These are phyloP conservation scores for Hypsibius dujardini DNA, from an alignment of 1,140 invertebrate species.

Conservation along the genomic window DNA sequence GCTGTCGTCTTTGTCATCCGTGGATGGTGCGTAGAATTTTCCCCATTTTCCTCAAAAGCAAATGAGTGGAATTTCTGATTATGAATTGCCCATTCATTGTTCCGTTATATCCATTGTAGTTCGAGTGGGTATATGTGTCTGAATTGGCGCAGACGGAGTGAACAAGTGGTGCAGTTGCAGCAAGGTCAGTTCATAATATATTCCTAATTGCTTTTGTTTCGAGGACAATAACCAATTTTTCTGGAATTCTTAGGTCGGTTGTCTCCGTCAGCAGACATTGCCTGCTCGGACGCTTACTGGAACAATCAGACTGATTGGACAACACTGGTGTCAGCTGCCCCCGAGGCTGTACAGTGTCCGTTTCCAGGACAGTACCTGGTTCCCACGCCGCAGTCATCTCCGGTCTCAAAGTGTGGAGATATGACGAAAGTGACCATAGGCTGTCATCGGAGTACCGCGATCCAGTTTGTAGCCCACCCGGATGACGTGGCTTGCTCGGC, in stretches of 20 bases:
- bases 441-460: background rate
- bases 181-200: background rate
- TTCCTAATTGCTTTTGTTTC: too few relatives aligned
- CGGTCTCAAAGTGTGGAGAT: background rate
- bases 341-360: background rate
- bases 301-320: background rate
- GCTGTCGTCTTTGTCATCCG: background rate
- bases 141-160: background rate
- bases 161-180: constrained; percentile 13
- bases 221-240: too few relatives aligned
- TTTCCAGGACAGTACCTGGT: constrained; percentile 4
- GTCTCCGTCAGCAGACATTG: background rate
- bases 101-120: background rate
- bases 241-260: too few relatives aligned
- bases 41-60: too few relatives aligned
- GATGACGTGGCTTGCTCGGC: background rate
- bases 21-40: background rate
- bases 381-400: background rate
- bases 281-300: background rate
- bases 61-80: too few relatives aligned
- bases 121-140: background rate
- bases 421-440: constrained; percentile 16
- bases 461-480: background rate
- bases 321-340: background rate
- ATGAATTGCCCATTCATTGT: too few relatives aligned